Evolutionary conservation across 1,140 invertebrate genomes (phyloP).

Genomic region (Argopecten irradians): DNA sequence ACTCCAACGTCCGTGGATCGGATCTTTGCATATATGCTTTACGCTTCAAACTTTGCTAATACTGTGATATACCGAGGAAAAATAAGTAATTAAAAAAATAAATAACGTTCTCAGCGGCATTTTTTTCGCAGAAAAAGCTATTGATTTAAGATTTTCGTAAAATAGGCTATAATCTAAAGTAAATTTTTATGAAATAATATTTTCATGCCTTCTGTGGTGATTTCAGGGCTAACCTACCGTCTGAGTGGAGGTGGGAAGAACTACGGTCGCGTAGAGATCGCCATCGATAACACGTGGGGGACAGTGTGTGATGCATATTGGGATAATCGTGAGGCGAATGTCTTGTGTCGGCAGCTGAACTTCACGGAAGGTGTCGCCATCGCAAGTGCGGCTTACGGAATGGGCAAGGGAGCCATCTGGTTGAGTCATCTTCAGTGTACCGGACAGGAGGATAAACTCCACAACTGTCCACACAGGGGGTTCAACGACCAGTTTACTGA

Average conservation of each 20-base stretch:
- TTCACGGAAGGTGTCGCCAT: conserved; percentile 62
- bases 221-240: neutral
- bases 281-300: conserved; percentile 74
- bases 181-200: neutral
- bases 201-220: neutral
- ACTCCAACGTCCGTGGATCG: too few species aligned
- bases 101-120: too few species aligned
- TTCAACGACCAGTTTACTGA: conserved; percentile 55
- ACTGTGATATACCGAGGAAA: too few species aligned
- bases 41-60: too few species aligned
- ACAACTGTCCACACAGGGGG: conserved; percentile 63
- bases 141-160: neutral
- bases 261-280: conserved; percentile 86
- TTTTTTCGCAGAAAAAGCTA: neutral
- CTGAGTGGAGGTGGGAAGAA: conserved; percentile 59
- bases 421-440: conserved; percentile 58
- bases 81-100: too few species aligned
- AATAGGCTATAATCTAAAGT: neutral
- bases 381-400: conserved; percentile 52
- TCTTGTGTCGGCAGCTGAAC: conserved; percentile 60
- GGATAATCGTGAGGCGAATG: conserved; percentile 60
- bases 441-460: conserved; percentile 54
- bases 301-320: conserved; percentile 67
- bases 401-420: conserved; percentile 63
- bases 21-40: too few species aligned